Conservation (phyloP, 1,140 invertebrate genomes). For the Tetragonula clypearis region DNA sequence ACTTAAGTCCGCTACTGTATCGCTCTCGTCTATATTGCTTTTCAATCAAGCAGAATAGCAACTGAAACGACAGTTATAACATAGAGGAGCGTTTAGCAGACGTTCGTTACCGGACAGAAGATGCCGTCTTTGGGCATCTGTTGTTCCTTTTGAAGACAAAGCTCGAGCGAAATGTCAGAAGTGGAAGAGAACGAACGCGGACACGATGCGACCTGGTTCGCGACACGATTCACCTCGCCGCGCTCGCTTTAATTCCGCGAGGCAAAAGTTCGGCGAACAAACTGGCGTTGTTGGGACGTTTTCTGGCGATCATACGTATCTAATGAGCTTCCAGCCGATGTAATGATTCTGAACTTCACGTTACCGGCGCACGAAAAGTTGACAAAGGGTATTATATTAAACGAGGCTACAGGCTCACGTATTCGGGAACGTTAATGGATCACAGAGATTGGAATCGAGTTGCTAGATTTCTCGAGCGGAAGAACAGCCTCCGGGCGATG, state of each 20-base stretch:
- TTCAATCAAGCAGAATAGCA: background rate
- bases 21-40: background rate
- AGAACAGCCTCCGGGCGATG: background rate
- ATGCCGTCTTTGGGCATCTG: background rate
- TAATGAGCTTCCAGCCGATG: background rate
- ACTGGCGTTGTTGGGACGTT: background rate
- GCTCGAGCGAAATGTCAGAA: background rate
- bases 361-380: no score
- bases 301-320: background rate
- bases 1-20: no score
- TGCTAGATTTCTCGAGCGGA: background rate
- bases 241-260: background rate
- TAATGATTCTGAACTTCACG: no score
- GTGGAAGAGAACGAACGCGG: background rate
- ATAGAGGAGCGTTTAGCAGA: accelerated
- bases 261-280: background rate
- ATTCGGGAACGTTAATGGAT: background rate
- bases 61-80: background rate
- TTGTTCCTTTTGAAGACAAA: background rate
- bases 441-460: background rate
- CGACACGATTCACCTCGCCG: background rate
- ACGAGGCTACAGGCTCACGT: no score
- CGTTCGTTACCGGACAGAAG: background rate
- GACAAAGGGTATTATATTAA: no score
- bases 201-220: slow-evolving; percentile 3